These are phyloP conservation scores for Drosophila paulistorum DNA, from an alignment of 1,140 invertebrate species.

Conservation along the genomic window DNA sequence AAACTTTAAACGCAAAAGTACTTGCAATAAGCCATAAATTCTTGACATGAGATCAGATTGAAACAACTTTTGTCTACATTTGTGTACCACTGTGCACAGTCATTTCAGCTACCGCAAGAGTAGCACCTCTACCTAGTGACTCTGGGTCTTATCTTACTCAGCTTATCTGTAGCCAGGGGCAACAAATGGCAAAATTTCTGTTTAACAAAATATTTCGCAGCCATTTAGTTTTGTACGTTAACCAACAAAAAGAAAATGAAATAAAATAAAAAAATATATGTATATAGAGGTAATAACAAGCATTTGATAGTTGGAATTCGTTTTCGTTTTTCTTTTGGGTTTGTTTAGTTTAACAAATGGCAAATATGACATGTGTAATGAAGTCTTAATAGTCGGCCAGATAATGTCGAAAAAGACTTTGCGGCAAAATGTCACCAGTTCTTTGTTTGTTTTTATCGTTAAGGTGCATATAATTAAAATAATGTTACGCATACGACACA, in stretches of 20 bases:
- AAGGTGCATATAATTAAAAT: conserved; percentile 70
- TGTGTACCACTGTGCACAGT: conserved; percentile 27
- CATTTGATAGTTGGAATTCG: conserved; percentile 59
- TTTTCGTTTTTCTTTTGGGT: background rate
- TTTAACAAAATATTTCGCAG: conserved; percentile 76
- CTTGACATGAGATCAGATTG: no score
- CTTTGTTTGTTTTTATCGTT: conserved; percentile 44
- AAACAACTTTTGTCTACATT: no score
- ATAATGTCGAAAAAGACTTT: conserved; percentile 56
- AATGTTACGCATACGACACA: conserved; percentile 72
- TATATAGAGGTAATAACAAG: conserved; percentile 59
- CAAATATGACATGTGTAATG: conserved; percentile 81
- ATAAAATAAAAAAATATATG: conserved; percentile 14
- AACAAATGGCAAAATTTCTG: conserved; percentile 64
- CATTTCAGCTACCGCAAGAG: conserved; percentile 41
- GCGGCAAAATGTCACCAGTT: conserved; percentile 63
- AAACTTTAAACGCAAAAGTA: no score
- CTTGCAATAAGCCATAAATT: no score
- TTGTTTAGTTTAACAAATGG: conserved; percentile 43
- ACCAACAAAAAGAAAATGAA: conserved; percentile 40
- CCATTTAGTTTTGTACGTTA: conserved; percentile 34
- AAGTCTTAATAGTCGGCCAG: conserved; percentile 73
- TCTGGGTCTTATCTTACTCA: conserved; percentile 56
- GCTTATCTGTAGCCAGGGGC: conserved; percentile 64
- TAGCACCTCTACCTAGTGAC: background rate